A percentile compares a stretch with the other conserved stretches of the same genome.
Conservation (phyloP, 1,140 invertebrate species). For the Drosophila sulfurigaster region DNA sequence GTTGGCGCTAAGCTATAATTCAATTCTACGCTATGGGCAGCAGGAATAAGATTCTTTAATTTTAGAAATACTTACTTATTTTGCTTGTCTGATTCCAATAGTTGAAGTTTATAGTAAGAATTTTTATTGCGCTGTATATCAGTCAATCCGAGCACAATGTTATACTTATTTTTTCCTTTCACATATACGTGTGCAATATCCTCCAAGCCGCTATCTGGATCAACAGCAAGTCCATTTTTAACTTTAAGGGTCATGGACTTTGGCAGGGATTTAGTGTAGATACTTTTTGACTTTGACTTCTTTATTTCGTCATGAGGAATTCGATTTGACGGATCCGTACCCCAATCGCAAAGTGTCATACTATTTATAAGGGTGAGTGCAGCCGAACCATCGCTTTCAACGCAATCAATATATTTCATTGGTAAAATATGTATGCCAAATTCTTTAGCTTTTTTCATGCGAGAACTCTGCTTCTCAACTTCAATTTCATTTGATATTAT, state of each 20-base stretch:
- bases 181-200: slow-evolving; percentile 93
- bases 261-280: slow-evolving; percentile 88
- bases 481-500: slow-evolving; percentile 91
- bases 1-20: background rate
- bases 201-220: slow-evolving; percentile 94
- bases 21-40: too few species aligned
- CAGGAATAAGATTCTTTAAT: background rate
- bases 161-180: slow-evolving; percentile 89
- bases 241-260: slow-evolving; percentile 91
- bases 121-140: slow-evolving; percentile 95
- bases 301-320: slow-evolving; percentile 87
- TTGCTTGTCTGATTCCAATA: slow-evolving; percentile 91
- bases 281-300: slow-evolving; percentile 88
- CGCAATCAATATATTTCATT: slow-evolving; percentile 91
- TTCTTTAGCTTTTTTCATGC: slow-evolving; percentile 89
- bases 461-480: slow-evolving; percentile 88
- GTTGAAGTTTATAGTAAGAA: slow-evolving; percentile 97
- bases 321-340: slow-evolving; percentile 88
- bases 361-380: slow-evolving; percentile 89
- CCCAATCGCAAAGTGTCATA: slow-evolving; percentile 93
- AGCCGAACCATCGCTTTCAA: slow-evolving; percentile 86
- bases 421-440: slow-evolving; percentile 92
- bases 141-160: slow-evolving; percentile 92
- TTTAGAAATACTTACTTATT: slow-evolving; percentile 86
- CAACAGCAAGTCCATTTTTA: slow-evolving; percentile 95